Evolutionary conservation across 2,888 invertebrate species (phyloP), one percentile per base, ranked within the genome.

Genomic region (Formica aserva): DNA sequence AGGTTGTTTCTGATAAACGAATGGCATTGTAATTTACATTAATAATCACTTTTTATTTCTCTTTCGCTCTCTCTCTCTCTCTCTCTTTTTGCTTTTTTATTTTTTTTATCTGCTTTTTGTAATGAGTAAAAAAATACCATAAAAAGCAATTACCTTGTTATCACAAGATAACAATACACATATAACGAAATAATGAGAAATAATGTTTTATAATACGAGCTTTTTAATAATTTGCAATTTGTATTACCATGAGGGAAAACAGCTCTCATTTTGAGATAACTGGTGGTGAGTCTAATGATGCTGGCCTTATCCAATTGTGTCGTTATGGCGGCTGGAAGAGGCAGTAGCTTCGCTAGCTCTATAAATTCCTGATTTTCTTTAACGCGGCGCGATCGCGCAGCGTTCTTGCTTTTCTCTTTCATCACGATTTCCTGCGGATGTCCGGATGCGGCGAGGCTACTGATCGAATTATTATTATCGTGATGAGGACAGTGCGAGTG

Each of bases 391-490:
- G 97, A 98, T 90, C 99, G 96, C 85, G 99, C 99, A 65, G 99
- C 99, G 95, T 99, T 99, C 95, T 99, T 99, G 94, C 99, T 99
- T 96, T 99, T 99, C 95, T 99, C 99, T 96, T 99, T 99, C 99
- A 99, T 99, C 84, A 90, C 93, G 92, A 90, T 91, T 91, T 94
- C 94, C 86, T 92, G 93, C 35, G 92, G 91, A 41, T 91, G 91
- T n/a, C 67, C 67, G 75, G 91, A 86, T 83, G 89, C 82, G 81
- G 85, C 85, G 76, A 85, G 82, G 52, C 65, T 66, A 60, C 62
- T 60, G 11, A 72, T 88, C 60, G 88, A 90, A 87, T 88, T 90
- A 57, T 90, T 91, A 15, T 86, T 76, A 35, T 74, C 22, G 11
- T 83, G 48, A 9, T 85, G 75, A 3, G 84, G 82, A 32, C 87